Base-by-base conservation (phyloP, 1,140 invertebrate genomes). In the Trigoniulus corallinus region DNA sequence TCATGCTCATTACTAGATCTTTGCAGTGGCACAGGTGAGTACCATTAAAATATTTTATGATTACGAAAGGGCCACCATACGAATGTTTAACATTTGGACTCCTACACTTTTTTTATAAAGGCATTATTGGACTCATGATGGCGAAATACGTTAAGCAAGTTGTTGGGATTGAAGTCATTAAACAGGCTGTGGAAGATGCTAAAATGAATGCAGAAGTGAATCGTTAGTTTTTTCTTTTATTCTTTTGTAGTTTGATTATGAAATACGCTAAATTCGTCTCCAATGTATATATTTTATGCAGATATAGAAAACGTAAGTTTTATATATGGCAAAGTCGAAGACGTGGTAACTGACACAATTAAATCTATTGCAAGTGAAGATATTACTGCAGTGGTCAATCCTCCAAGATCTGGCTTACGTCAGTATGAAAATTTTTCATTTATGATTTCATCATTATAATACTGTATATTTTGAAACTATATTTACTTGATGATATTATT, bases 341-440 rank as follows among this genome's bases (percentile, higher is more conserved):
- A 71, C 54, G 59, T 71, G 3, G 67, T 76, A n/a, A n/a, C n/a
- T 56, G 66, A 57, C 57, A 59, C 51, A 67, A 70, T 2, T 22
- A 64, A 70, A 53, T 59, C 68, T 18, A 59, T 72, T 15, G 70
- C 69, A n/a, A 57, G 71, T 12, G 64, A 72, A n/a, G 70, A 80
- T 57, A 70, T 94, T n/a, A 75, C 94, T 40, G 94, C 91, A 1
- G 75, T 98, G 44, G 81, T 98, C 0, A 94, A 98, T 74, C 95
- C 95, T 15, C 95, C 95, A 0, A 73, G 95, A 61, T 81, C 85
- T 53, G 93, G 93, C 12, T 67, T 97, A 54, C 88, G 72, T 73
- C 62, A 67, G 68, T 65, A 26, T 41, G 7, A 70, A 60, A 26
- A 56, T 56, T 20, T 53, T 43, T 13, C 29, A 57, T 3, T 21